phyloP scores from a whole-genome alignment of 2,113 vertebrate species.

The Arizona elegans region DNA sequence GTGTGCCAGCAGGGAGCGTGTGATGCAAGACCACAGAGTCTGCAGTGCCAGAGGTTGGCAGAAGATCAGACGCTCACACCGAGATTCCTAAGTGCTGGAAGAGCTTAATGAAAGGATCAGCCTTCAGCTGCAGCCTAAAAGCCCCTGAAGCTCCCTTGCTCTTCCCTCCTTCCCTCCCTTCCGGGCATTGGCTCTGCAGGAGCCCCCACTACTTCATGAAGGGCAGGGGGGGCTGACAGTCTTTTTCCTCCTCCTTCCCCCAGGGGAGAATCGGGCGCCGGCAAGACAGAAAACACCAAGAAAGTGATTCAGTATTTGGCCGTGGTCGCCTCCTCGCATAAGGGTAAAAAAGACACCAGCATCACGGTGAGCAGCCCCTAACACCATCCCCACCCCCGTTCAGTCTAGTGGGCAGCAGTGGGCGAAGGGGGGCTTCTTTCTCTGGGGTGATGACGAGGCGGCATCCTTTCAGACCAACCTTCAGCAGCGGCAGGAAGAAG shows the following conservation, averaged over 20 bases:
- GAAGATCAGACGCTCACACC: background rate
- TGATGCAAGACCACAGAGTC: background rate
- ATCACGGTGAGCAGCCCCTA: constrained; percentile 79
- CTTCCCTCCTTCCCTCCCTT: background rate
- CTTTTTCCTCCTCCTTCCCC: constrained; percentile 1
- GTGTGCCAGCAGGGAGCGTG: background rate
- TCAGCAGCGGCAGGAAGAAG: background rate
- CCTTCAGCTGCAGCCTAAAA: background rate
- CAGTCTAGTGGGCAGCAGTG: background rate
- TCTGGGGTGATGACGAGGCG: background rate
- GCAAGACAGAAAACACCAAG: constrained; percentile 96
- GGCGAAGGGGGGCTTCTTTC: constrained; percentile 1
- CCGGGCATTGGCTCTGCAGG: background rate
- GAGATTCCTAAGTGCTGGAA: background rate
- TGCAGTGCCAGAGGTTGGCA: background rate
- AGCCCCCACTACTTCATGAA: background rate
- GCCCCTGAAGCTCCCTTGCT: background rate
- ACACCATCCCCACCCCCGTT: too few relatives aligned
- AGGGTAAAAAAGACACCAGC: constrained; percentile 91
- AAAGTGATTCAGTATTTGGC: constrained; percentile 98
- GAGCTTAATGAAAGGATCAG: background rate
- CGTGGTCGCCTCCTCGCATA: constrained; percentile 91
- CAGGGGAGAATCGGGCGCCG: constrained; percentile 94
- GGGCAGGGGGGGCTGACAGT: accelerated
- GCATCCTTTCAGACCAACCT: background rate